Conservation (phyloP, 2,113 vertebrate genomes). For the Sterrhoptilus dennistouni region DNA sequence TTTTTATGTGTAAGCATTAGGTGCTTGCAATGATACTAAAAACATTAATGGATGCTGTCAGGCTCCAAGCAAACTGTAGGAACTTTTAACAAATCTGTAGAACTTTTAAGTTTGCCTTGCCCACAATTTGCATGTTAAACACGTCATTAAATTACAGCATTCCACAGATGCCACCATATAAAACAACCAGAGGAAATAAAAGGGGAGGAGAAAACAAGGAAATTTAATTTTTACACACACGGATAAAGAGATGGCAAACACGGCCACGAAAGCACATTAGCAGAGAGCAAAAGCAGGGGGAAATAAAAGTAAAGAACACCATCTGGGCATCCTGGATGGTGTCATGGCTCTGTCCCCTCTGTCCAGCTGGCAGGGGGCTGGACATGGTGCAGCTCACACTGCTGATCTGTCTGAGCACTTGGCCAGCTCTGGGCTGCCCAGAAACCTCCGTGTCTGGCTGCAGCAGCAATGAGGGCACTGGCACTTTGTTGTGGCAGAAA, state of each 20-base stretch:
- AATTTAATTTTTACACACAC: not conserved
- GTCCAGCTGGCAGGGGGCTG: not conserved
- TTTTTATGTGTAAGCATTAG: not conserved
- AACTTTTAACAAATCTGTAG: not conserved
- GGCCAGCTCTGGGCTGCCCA: not conserved
- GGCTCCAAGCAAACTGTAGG: not conserved
- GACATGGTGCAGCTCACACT: not conserved
- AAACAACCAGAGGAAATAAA: not conserved
- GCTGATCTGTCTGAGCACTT: not conserved
- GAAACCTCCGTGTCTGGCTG: not conserved
- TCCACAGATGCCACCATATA: not conserved
- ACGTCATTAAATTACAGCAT: not conserved
- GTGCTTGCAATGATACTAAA: not conserved
- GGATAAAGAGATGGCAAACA: conserved; percentile 2
- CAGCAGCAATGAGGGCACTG: not conserved
- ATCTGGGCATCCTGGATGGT: not conserved
- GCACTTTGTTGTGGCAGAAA: not conserved
- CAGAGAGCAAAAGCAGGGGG: not conserved
- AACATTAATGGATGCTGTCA: not conserved
- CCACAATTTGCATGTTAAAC: conserved; percentile 8
- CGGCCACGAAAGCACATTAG: not conserved
- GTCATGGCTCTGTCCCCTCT: not conserved
- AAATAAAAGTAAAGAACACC: conserved; percentile 25
- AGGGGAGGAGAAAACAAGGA: not conserved
- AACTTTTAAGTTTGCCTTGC: not conserved